Evolutionary conservation across 2,888 invertebrate species (phyloP).

Genomic region (Bhutanitis thaidina): DNA sequence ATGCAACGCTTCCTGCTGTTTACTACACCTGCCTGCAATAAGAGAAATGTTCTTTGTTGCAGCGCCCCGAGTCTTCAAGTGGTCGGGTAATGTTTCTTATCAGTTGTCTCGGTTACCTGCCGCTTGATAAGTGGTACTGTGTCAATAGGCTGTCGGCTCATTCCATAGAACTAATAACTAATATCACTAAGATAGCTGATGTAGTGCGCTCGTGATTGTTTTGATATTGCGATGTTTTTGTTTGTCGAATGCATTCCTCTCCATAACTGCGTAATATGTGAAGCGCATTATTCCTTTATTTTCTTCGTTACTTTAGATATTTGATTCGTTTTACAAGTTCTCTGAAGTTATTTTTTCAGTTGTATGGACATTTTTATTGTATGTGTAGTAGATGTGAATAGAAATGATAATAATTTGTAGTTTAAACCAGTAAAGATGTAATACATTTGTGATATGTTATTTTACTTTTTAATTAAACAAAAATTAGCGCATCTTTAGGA

Average conservation of each 20-base stretch:
- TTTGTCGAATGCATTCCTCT: conserved; percentile 26
- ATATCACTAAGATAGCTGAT: conserved; percentile 33
- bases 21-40: conserved; percentile 11
- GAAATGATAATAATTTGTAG: no score
- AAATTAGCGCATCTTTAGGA: no score
- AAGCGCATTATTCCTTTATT: conserved; percentile 12
- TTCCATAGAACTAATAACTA: conserved; percentile 36
- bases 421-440: no score
- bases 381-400: no score
- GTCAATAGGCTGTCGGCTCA: conserved; percentile 41
- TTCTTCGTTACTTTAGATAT: neutral
- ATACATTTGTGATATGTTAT: no score
- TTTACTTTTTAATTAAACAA: no score
- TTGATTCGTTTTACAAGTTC: no score
- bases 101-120: conserved; percentile 25
- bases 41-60: conserved; percentile 21
- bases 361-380: no score
- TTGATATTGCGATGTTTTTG: conserved; percentile 12
- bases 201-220: conserved; percentile 10
- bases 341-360: no score
- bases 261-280: conserved; percentile 15
- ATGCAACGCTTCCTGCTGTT: conserved; percentile 12
- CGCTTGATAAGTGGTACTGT: conserved; percentile 35
- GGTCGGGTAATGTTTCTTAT: conserved; percentile 27
- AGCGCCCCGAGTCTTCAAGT: conserved; percentile 17